Percentiles rank a stretch among this genome's conserved stretches.
Evolutionary conservation across 35 echinoderm and acorn worm species (phyloP).

Genomic region (Ophiothrix spiculata): DNA sequence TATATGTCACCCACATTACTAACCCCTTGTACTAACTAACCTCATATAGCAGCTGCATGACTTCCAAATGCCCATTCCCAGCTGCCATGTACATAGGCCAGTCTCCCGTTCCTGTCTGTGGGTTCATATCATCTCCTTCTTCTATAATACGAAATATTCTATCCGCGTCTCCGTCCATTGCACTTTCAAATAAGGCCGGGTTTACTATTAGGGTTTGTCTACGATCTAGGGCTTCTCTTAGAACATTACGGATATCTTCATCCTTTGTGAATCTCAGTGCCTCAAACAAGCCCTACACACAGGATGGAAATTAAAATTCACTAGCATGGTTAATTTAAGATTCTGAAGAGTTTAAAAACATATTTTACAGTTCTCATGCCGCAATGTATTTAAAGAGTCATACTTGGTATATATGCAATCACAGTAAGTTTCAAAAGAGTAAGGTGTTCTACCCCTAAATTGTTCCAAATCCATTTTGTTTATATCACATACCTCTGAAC

Average conservation of each 20-base stretch:
- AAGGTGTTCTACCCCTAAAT: too few relatives aligned
- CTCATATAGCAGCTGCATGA: slow-evolving; percentile 74
- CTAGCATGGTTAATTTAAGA: too few relatives aligned
- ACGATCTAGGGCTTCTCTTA: slow-evolving; percentile 45
- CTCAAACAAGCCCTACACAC: slow-evolving; percentile 64
- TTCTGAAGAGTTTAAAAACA: neutral
- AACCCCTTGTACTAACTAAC: too few relatives aligned
- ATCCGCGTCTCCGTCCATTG: slow-evolving; percentile 82
- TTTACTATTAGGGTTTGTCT: slow-evolving; percentile 72
- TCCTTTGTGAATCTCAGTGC: slow-evolving; percentile 28
- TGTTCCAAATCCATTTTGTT: too few relatives aligned
- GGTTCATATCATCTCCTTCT: slow-evolving; percentile 90
- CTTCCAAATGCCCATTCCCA: slow-evolving; percentile 75
- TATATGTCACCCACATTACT: too few relatives aligned
- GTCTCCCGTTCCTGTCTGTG: slow-evolving; percentile 80
- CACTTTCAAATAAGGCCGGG: slow-evolving; percentile 80
- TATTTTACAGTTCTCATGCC: neutral
- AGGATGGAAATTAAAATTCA: neutral
- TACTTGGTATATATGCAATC: neutral
- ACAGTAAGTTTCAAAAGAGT: too few relatives aligned
- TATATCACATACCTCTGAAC: too few relatives aligned
- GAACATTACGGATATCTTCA: slow-evolving; percentile 43
- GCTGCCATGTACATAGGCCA: slow-evolving; percentile 92
- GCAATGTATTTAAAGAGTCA: neutral
- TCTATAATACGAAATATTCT: slow-evolving; percentile 70